phyloP scores from a whole-genome alignment of 2,888 invertebrate genomes.

The Drosophila merina region DNA sequence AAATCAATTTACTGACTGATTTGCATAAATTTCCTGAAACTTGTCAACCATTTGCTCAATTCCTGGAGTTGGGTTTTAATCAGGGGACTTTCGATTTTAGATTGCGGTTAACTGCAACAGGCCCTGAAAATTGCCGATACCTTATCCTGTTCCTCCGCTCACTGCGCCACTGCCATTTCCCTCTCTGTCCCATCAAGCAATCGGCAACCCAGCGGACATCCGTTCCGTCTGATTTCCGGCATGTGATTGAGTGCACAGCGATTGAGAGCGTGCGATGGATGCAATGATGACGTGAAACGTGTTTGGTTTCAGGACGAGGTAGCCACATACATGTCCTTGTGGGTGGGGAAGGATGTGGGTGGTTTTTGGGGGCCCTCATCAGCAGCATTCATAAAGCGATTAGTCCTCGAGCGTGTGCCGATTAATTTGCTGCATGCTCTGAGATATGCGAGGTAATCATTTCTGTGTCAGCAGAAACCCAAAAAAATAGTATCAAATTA shows the following conservation, averaged over 20 bases:
- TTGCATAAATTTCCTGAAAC: conserved; percentile 76
- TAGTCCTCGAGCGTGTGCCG: conserved; percentile 66
- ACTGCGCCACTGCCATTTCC: background rate
- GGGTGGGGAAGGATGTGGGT: background rate
- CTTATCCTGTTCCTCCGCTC: background rate
- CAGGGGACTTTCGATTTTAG: conserved; percentile 76
- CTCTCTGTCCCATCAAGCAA: conserved; percentile 18
- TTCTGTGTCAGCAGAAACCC: conserved; percentile 32
- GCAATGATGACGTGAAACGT: conserved; percentile 41
- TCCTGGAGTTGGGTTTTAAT: conserved; percentile 66
- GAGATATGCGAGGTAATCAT: conserved; percentile 50
- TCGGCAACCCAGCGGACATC: conserved; percentile 73
- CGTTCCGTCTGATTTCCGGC: conserved; percentile 78
- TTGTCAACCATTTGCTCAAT: conserved; percentile 33
- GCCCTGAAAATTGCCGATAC: conserved; percentile 15
- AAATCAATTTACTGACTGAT: conserved; percentile 68
- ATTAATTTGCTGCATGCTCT: conserved; percentile 63
- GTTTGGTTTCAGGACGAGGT: conserved; percentile 8
- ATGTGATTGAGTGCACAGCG: conserved; percentile 75
- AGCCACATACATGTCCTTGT: background rate
- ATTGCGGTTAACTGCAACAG: conserved; percentile 63
- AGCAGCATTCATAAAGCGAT: conserved; percentile 67
- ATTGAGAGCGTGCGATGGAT: conserved; percentile 40
- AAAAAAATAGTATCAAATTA: conserved; percentile 65
- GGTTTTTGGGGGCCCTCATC: conserved; percentile 30